Conservation (phyloP, 2,797 vertebrate genomes). For the Enteromius treurensis region DNA sequence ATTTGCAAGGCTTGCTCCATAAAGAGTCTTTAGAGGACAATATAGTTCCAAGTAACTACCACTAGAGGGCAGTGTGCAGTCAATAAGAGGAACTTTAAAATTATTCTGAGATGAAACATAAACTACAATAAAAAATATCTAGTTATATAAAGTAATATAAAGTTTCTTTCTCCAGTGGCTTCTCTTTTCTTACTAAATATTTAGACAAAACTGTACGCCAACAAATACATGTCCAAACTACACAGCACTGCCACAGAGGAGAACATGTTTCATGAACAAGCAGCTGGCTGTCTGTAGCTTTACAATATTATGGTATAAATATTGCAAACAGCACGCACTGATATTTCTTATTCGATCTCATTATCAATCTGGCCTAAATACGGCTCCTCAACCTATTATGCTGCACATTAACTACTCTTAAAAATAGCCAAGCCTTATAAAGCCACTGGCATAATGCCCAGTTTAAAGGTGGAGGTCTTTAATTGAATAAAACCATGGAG, state of each 20-base stretch:
- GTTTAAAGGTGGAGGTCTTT: background rate
- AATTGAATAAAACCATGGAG: slow-evolving; percentile 40
- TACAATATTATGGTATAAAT: background rate
- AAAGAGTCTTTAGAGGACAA: background rate
- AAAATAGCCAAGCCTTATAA: slow-evolving; percentile 28
- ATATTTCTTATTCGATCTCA: background rate
- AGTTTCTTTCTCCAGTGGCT: background rate
- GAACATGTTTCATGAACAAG: background rate
- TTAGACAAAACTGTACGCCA: background rate
- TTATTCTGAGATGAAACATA: background rate
- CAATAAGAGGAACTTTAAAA: background rate
- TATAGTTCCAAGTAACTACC: slow-evolving; percentile 25
- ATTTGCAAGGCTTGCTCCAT: no score
- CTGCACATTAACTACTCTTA: background rate
- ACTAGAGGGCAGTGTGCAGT: slow-evolving; percentile 65
- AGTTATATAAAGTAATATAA: background rate
- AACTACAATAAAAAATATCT: background rate
- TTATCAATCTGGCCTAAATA: background rate
- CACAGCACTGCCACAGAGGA: background rate
- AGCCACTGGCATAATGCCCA: background rate
- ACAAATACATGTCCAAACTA: background rate
- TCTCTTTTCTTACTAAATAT: background rate
- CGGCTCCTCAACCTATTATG: background rate
- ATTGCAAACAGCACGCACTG: background rate
- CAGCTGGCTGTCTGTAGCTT: background rate